Conservation (phyloP, 2,888 invertebrate species). For the Calliphora vomitoria region DNA sequence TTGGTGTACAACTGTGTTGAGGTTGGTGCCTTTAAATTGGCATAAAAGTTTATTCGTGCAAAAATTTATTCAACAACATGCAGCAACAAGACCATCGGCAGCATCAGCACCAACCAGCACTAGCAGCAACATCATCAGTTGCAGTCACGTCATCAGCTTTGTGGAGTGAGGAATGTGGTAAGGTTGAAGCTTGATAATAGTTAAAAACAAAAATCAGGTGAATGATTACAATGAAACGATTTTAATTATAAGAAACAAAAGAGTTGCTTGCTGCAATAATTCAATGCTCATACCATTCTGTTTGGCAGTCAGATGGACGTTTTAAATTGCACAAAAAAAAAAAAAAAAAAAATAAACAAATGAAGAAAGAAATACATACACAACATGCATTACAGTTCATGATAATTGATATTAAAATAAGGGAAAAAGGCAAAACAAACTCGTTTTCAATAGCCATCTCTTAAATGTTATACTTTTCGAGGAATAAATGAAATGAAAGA, state of each 20-base stretch:
- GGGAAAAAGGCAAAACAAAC: neutral
- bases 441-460: neutral
- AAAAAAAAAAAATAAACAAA: neutral
- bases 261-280: slow-evolving; percentile 31
- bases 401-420: slow-evolving; percentile 12
- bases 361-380: neutral
- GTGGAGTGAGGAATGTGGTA: slow-evolving; percentile 5
- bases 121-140: slow-evolving; percentile 19
- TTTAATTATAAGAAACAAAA: slow-evolving; percentile 65
- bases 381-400: neutral
- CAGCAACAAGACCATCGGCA: neutral
- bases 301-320: neutral
- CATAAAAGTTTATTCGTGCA: slow-evolving; percentile 56
- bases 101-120: neutral
- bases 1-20: slow-evolving; percentile 13
- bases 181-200: slow-evolving; percentile 27
- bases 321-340: neutral
- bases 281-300: slow-evolving; percentile 11
- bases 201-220: slow-evolving; percentile 45
- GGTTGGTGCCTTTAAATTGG: slow-evolving; percentile 52
- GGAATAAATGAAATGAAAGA: too few relatives aligned
- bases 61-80: neutral
- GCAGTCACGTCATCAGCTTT: slow-evolving; percentile 13
- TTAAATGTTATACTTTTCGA: too few relatives aligned
- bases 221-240: slow-evolving; percentile 62